These are phyloP conservation scores for Percina caprodes DNA, from an alignment of 2,113 vertebrate genomes.

Conservation along the genomic window DNA sequence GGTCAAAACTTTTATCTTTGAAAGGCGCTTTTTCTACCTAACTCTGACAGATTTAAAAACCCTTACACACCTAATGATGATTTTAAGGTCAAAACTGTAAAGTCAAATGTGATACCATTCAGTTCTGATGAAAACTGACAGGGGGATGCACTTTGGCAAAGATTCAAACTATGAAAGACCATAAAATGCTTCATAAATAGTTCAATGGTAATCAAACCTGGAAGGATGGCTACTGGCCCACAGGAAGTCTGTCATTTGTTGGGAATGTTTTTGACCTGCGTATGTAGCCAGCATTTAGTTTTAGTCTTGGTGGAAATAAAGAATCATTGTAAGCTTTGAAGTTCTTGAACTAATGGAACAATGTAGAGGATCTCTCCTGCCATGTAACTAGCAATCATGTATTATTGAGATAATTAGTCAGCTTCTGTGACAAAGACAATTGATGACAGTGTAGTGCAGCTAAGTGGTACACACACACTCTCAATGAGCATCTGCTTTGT, in stretches of 20 bases:
- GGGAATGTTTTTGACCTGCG: too few species aligned
- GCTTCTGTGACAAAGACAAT: conserved; percentile 31
- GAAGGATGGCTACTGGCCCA: not conserved
- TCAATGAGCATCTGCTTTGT: conserved; percentile 25
- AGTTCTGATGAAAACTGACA: conserved; percentile 4
- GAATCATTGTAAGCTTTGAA: too few species aligned
- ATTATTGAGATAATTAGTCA: conserved; percentile 38
- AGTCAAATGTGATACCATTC: conserved; percentile 46
- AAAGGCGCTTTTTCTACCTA: conserved; percentile 23
- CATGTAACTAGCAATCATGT: conserved; percentile 18
- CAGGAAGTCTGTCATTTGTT: not conserved
- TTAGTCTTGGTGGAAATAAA: conserved; percentile 2
- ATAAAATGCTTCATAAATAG: not conserved
- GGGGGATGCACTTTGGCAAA: not conserved
- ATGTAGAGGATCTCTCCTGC: conserved; percentile 17
- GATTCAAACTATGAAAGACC: not conserved
- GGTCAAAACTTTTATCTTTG: conserved; percentile 30
- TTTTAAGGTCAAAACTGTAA: conserved; percentile 59
- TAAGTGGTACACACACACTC: not conserved
- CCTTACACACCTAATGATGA: conserved; percentile 10
- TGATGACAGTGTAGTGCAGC: conserved; percentile 20
- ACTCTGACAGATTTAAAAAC: conserved; percentile 2
- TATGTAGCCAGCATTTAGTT: not conserved
- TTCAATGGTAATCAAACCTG: not conserved
- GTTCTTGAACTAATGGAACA: too few species aligned